Percentiles rank a stretch among this genome's conserved stretches.
Evolutionary conservation across 2,113 vertebrate species (phyloP).

Genomic region (Solea solea): DNA sequence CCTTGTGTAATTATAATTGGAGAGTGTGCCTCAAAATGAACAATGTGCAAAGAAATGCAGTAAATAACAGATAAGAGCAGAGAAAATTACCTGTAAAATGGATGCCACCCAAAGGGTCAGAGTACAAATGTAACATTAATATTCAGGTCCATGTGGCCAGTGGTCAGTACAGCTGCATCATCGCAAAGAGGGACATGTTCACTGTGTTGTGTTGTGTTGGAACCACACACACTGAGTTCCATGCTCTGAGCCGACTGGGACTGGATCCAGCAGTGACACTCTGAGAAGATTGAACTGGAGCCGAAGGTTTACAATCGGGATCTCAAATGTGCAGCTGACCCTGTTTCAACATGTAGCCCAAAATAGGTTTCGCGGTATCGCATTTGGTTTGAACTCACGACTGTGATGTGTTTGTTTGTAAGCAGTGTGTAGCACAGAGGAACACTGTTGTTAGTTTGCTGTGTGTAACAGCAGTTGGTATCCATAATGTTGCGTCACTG

Average conservation of each 20-base stretch:
- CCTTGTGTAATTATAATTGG: background rate
- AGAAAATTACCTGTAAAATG: constrained; percentile 6
- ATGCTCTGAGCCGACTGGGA: constrained; percentile 55
- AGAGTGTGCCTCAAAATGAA: background rate
- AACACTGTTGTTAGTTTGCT: background rate
- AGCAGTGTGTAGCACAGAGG: constrained; percentile 1
- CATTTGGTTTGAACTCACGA: constrained; percentile 31
- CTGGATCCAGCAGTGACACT: constrained; percentile 55
- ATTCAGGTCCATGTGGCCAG: background rate
- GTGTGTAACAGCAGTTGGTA: background rate
- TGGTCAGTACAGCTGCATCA: constrained; percentile 16
- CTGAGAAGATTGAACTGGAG: constrained; percentile 56
- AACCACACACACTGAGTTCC: constrained; percentile 4
- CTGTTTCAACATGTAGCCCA: constrained; percentile 63
- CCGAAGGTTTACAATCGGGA: constrained; percentile 56
- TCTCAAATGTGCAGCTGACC: constrained; percentile 76
- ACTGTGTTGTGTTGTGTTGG: background rate
- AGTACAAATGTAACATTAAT: constrained; percentile 7
- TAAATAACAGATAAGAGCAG: background rate
- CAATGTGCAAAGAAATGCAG: background rate
- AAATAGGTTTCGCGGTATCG: constrained; percentile 56
- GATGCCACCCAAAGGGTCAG: background rate
- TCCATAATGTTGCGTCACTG: no score
- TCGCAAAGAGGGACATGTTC: background rate
- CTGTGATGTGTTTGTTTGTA: constrained; percentile 36